phyloP scores from a whole-genome alignment of 2,113 vertebrate species.

The Meriones unguiculatus region DNA sequence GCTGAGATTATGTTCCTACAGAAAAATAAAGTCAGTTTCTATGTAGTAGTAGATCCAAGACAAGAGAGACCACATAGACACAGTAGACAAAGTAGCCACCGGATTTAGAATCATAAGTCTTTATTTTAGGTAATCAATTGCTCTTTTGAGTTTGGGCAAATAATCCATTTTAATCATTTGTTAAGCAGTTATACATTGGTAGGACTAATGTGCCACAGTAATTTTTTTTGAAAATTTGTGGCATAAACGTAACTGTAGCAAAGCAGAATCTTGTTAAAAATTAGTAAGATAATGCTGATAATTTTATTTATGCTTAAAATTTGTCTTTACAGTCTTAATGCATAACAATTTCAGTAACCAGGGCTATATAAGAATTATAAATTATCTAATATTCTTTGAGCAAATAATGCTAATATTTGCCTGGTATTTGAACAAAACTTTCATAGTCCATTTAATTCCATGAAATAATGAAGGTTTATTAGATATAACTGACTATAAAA shows the following conservation, averaged over 20 bases:
- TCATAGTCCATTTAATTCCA: neutral
- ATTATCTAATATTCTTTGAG: neutral
- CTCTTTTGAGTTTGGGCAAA: neutral
- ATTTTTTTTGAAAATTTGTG: neutral
- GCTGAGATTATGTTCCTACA: neutral
- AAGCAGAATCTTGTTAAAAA: slow-evolving; percentile 16
- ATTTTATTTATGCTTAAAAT: neutral
- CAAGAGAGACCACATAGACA: neutral
- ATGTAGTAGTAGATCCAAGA: neutral
- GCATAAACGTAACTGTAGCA: slow-evolving; percentile 19
- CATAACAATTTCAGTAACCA: neutral
- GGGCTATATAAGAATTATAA: neutral
- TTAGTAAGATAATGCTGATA: neutral
- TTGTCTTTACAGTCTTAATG: neutral
- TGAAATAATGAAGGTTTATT: slow-evolving; percentile 18
- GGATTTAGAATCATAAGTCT: slow-evolving; percentile 21
- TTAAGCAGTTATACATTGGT: neutral
- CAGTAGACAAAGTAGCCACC: neutral
- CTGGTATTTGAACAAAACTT: neutral
- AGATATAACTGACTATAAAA: slow-evolving; percentile 20
- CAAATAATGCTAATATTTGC: neutral
- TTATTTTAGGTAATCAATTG: neutral
- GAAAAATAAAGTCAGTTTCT: slow-evolving; percentile 48
- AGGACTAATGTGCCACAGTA: neutral
- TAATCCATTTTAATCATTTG: neutral